Percentiles rank a stretch among this genome's conserved stretches.
Conservation (phyloP, 2,888 invertebrate species). For the Muscina levida region DNA sequence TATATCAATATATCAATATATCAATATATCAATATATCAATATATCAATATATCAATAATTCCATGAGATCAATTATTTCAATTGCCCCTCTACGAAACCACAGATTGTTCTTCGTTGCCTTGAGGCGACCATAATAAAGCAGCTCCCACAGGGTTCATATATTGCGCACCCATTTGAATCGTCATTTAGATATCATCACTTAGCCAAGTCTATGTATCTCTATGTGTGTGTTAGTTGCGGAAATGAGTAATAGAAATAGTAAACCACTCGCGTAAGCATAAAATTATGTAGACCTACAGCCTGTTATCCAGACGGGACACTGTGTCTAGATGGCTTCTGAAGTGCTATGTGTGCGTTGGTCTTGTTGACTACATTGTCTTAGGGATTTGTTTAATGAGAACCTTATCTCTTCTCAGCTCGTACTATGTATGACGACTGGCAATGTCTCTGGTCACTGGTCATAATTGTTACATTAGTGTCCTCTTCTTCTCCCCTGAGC, state of each 20-base stretch:
- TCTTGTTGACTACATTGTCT: slow-evolving; percentile 2
- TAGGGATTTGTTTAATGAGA: slow-evolving; percentile 49
- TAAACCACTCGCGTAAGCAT: slow-evolving; percentile 56
- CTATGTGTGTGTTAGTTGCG: slow-evolving; percentile 33
- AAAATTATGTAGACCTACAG: slow-evolving; percentile 46
- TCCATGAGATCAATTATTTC: too few relatives aligned
- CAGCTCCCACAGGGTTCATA: slow-evolving; percentile 15
- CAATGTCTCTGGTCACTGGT: not conserved
- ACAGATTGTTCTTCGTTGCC: not conserved
- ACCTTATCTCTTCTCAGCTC: too few relatives aligned
- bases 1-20: too few relatives aligned
- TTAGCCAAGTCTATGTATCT: slow-evolving; percentile 1
- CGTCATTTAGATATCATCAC: slow-evolving; percentile 62
- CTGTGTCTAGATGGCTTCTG: not conserved
- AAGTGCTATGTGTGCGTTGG: not conserved
- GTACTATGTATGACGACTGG: too few relatives aligned
- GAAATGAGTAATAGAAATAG: slow-evolving; percentile 58
- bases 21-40: too few relatives aligned
- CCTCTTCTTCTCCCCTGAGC: not conserved
- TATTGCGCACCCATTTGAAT: slow-evolving; percentile 48
- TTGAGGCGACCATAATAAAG: not conserved
- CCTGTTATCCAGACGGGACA: not conserved
- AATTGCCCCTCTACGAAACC: not conserved
- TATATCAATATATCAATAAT: too few relatives aligned
- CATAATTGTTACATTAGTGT: slow-evolving; percentile 18